Conservation (phyloP, 2,888 invertebrate species). For the Cistogaster globosa region DNA sequence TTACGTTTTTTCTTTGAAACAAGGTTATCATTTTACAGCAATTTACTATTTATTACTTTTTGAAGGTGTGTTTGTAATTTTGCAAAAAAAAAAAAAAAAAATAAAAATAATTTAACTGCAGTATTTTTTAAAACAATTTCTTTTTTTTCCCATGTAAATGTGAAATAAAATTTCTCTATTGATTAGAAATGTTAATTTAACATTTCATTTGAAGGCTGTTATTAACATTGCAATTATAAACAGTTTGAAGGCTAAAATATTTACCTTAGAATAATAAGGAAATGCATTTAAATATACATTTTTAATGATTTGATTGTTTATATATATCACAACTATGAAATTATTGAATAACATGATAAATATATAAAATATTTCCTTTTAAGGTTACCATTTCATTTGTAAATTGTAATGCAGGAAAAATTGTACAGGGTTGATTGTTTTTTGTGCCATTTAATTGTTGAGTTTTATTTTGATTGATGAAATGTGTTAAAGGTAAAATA, state of each 20-base stretch:
- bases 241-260: conserved; percentile 44
- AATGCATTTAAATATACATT: conserved; percentile 34
- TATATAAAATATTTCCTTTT: too few species aligned
- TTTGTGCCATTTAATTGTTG: too few species aligned
- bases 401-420: too few species aligned
- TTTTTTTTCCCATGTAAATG: conserved; percentile 3
- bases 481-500: too few species aligned
- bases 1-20: neutral
- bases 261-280: conserved; percentile 55
- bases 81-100: neutral
- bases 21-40: conserved; percentile 15
- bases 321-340: neutral
- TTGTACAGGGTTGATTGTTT: too few species aligned
- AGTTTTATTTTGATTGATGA: too few species aligned
- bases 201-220: conserved; percentile 40
- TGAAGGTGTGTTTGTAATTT: conserved; percentile 7
- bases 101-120: neutral
- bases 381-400: too few species aligned
- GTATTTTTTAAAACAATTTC: neutral
- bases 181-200: conserved; percentile 19
- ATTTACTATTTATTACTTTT: conserved; percentile 13
- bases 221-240: neutral
- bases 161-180: neutral
- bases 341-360: too few species aligned
- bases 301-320: conserved; percentile 16